Base-by-base conservation (phyloP, 2,888 invertebrate species). In the Monoplex corrugatus region DNA sequence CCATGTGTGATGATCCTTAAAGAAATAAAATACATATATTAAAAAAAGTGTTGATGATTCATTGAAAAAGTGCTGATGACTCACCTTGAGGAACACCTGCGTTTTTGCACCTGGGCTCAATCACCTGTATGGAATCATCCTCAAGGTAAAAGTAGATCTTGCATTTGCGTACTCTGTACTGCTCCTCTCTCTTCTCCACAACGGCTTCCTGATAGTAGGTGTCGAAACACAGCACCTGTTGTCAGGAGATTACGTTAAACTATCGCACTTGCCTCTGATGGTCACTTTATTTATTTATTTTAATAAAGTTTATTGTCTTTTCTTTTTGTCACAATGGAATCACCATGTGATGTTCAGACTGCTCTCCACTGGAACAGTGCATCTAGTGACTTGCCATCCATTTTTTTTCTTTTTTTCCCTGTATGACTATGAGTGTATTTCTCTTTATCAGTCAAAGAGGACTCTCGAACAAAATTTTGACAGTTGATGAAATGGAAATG, bases 101-200 rank as follows among this genome's bases (percentile, higher is more conserved):
- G 95, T 98, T 98, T 87, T 97, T 97, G 16, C 98, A 97, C 94
- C 97, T 97, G 0, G 98, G 98, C 90, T 99, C 98, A 88, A 97
- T 96, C 3, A 99, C 98, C 96, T 98, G 98, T 92, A 99, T 97
- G 0, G 98, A 98, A 32, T 98, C 98, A 96, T 99, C 98, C 96
- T 99, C 98, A 80, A 99, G 97, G 94, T 97, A 98, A 95, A 98
- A 98, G 92, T 97, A 98, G 89, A 99, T 98, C 92, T 98, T 98
- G 5, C 98, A 98, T 93, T 97, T 97, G 40, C 98, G 97, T 89
- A 98, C 96, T 93, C 98, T 97, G 93, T 97, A 97, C 50, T 97
- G 97, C 2, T 97, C 97, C 1, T 97, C 96, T 85, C 97, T 96
- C 94, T 97, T 97, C 96, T 98, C 98, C 91, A 98, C 97, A 0